Evolutionary conservation across 2,888 invertebrate genomes (phyloP), one percentile per base, ranked within the genome.

Genomic region (Autographa gamma): DNA sequence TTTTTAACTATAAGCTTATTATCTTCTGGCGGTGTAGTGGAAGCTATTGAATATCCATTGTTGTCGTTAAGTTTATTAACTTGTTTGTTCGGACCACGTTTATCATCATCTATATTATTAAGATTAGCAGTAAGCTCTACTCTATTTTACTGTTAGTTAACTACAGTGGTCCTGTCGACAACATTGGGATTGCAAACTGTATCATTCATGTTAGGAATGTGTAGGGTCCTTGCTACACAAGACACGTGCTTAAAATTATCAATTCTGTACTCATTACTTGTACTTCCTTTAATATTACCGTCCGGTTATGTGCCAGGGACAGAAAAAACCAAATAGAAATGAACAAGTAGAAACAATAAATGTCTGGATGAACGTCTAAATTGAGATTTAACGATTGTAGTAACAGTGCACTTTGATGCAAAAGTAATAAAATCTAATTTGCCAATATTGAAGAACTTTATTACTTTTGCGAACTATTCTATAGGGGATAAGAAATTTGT

Each of bases 261-360:
- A 94, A 93, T 91, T 92, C 88, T 94, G 89, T 92, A 94, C 92
- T 93, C 90, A 94, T 95, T 95, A 95, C 95, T 95, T 95, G 95
- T 95, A 95, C 95, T 95, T 95, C 95, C 95, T 95, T 94, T 85
- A 86, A 80, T 89, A 86, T 87, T 89, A 90, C 88, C 90, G 88
- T 93, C 93, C 95, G 81, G 91, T 86, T 88, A 86, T 87, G 94
- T 95, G 95, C 95, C 92, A 93, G 93, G 94, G 92, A 91, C 89
- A 93, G 91, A 93, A 91, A 87, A 91, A 92, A 90, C 87, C 88
- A 90, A 92, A 91, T 82, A 89, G 88, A 93, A 92, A 92, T 92
- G 87, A 93, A 92, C 88, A 93, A 91, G 89, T 91, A 89, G 89
- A 89, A 90, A 88, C 82, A 80, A 88, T 84, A 81, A 84, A 77